A percentile compares a stretch with the other conserved stretches of the same genome.
Conservation (phyloP, 2,113 vertebrate genomes). For the Syngnathus floridae region DNA sequence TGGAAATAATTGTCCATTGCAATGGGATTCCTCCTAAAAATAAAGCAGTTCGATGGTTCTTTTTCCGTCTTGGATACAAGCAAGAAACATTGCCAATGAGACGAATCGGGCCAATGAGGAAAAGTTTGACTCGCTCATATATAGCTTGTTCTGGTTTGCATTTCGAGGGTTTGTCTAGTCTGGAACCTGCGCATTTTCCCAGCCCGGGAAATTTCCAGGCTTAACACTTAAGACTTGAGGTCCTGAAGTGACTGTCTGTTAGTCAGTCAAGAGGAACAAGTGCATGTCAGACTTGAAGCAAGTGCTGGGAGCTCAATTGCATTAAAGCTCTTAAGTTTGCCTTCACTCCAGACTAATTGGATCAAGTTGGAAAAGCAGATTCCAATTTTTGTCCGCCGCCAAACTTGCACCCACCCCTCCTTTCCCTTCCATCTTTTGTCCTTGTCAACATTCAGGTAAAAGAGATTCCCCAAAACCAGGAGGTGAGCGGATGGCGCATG, state of each 20-base stretch:
- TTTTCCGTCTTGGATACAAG: neutral
- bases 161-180: slow-evolving; percentile 11
- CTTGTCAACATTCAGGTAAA: slow-evolving; percentile 66
- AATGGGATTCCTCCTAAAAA: neutral
- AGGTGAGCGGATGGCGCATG: slow-evolving; percentile 53
- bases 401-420: slow-evolving; percentile 22
- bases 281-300: slow-evolving; percentile 65
- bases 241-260: slow-evolving; percentile 67
- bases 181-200: slow-evolving; percentile 15
- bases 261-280: slow-evolving; percentile 71
- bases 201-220: slow-evolving; percentile 53
- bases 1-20: neutral
- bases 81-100: neutral
- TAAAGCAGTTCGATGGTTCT: neutral
- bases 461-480: slow-evolving; percentile 65
- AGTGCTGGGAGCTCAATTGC: slow-evolving; percentile 68
- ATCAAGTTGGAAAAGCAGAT: slow-evolving; percentile 70
- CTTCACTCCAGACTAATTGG: slow-evolving; percentile 69
- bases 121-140: slow-evolving; percentile 24
- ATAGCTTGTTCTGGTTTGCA: slow-evolving; percentile 24
- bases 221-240: slow-evolving; percentile 63
- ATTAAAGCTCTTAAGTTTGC: slow-evolving; percentile 70
- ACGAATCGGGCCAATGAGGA: slow-evolving; percentile 9
- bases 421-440: slow-evolving; percentile 56
- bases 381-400: slow-evolving; percentile 37